phyloP scores from a whole-genome alignment of 30 jellyfish, hydroid and myxozoan genomes.

The Clytia hemisphaerica region DNA sequence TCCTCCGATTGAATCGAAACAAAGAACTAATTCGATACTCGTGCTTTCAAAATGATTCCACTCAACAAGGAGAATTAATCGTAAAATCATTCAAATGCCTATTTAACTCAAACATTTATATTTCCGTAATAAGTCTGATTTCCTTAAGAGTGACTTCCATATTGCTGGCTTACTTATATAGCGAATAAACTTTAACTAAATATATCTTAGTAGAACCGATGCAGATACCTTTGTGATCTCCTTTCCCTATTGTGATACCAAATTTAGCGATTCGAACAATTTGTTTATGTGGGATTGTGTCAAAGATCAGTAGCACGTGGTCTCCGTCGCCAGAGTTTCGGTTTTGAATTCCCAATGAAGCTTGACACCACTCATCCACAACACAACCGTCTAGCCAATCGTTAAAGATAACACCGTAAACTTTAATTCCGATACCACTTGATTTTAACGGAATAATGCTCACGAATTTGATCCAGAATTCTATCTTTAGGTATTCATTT shows the following conservation, averaged over 20 bases:
- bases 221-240: too few relatives aligned
- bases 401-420: not conserved
- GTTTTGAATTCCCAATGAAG: not conserved
- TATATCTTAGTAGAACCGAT: too few relatives aligned
- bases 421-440: not conserved
- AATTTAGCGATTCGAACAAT: not conserved
- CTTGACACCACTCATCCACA: not conserved
- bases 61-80: too few relatives aligned
- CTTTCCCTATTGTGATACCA: not conserved
- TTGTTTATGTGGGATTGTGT: not conserved
- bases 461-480: not conserved
- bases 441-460: not conserved
- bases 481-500: not conserved
- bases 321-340: not conserved
- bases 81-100: too few relatives aligned
- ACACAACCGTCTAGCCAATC: not conserved
- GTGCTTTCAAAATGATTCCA: too few relatives aligned
- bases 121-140: too few relatives aligned
- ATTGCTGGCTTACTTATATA: too few relatives aligned
- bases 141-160: too few relatives aligned
- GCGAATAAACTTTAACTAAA: too few relatives aligned
- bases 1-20: too few relatives aligned
- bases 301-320: not conserved
- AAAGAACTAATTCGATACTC: too few relatives aligned
- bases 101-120: too few relatives aligned